phyloP scores from a whole-genome alignment of 2,888 invertebrate species.

The Spialia ferax region DNA sequence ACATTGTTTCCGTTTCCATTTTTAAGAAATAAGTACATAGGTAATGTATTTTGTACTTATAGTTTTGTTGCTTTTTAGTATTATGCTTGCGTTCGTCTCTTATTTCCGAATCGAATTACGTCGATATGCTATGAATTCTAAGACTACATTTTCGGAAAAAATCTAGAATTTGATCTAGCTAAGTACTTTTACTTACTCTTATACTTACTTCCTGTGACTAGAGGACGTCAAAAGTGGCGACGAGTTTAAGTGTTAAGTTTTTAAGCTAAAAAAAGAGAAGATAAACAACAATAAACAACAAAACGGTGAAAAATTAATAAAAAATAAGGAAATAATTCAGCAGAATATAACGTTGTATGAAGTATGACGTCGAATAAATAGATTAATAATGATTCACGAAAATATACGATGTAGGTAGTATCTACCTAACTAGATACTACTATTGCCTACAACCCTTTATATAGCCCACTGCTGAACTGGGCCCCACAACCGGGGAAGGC shows the following conservation, averaged over 20 bases:
- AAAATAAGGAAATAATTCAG: not conserved
- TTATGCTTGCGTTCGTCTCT: too few species aligned
- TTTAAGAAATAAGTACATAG: too few species aligned
- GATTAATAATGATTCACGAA: not conserved
- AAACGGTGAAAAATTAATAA: conserved; percentile 3
- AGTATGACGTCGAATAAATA: too few species aligned
- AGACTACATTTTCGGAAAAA: not conserved
- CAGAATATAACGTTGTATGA: not conserved
- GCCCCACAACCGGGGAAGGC: too few species aligned
- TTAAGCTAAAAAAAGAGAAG: conserved; percentile 16
- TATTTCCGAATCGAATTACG: too few species aligned
- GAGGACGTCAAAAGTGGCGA: conserved; percentile 9
- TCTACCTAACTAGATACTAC: too few species aligned
- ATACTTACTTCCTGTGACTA: conserved; percentile 10
- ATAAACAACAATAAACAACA: conserved; percentile 8
- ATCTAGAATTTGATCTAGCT: not conserved
- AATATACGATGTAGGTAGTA: too few species aligned
- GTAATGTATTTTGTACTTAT: too few species aligned
- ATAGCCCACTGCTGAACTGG: too few species aligned
- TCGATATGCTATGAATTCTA: not conserved
- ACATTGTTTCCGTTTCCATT: too few species aligned
- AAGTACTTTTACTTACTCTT: not conserved
- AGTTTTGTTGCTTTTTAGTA: too few species aligned
- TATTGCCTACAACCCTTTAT: too few species aligned
- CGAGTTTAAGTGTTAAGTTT: conserved; percentile 1